phyloP scores from a whole-genome alignment of 2,888 invertebrate genomes.

The Coremacera marginata region DNA sequence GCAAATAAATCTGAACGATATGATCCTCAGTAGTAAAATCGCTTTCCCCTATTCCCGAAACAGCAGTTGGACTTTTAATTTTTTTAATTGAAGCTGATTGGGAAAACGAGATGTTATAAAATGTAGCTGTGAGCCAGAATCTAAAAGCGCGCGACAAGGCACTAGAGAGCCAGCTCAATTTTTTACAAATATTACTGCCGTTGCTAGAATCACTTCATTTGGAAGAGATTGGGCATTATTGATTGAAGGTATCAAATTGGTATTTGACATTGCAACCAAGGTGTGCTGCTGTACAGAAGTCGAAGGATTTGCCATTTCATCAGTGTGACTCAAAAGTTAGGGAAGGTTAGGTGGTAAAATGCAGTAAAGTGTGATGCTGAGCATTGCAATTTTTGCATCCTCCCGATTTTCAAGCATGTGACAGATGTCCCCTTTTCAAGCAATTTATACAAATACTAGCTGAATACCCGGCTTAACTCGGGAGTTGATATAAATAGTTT shows the following conservation, averaged over 20 bases:
- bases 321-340: not conserved
- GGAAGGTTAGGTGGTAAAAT: not conserved
- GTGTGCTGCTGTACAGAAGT: not conserved
- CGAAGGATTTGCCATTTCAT: no score
- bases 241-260: not conserved
- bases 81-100: constrained; percentile 31
- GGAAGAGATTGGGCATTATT: not conserved
- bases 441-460: constrained; percentile 46
- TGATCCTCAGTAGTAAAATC: constrained; percentile 32
- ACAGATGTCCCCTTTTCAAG: constrained; percentile 40
- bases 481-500: no score
- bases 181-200: constrained; percentile 30
- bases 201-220: constrained; percentile 31
- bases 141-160: constrained; percentile 41
- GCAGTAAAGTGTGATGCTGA: constrained; percentile 44
- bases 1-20: constrained; percentile 11
- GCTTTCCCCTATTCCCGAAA: constrained; percentile 41
- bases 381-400: constrained; percentile 39
- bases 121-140: constrained; percentile 34
- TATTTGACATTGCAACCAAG: constrained; percentile 30
- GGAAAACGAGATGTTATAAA: constrained; percentile 35
- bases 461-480: no score
- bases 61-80: not conserved
- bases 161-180: constrained; percentile 37
- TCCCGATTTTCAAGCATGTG: constrained; percentile 42